Evolutionary conservation across 2,888 invertebrate species (phyloP).

Genomic region (Bellardia bayeri): DNA sequence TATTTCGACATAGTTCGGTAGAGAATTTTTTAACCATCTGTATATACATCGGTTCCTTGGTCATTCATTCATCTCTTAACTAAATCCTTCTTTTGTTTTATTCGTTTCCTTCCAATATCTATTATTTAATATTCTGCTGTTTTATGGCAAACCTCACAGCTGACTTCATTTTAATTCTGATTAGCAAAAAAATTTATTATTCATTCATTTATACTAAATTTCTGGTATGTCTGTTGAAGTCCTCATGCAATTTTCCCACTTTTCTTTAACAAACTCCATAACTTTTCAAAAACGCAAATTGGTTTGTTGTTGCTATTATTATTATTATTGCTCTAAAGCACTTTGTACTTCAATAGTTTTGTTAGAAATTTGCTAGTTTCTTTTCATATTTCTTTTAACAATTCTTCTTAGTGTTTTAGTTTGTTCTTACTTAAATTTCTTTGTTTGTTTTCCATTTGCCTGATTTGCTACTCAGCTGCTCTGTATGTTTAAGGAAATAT

Average conservation of each 20-base stretch:
- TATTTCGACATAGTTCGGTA: no score
- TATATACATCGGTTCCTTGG: no score
- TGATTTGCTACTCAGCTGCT: conserved; percentile 53
- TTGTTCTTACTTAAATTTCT: conserved; percentile 56
- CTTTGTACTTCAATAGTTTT: conserved; percentile 62
- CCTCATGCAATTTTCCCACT: background rate
- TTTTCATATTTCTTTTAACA: conserved; percentile 30
- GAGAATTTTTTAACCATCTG: no score
- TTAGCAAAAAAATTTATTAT: conserved; percentile 69
- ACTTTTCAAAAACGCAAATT: conserved; percentile 60
- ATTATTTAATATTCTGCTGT: conserved; percentile 46
- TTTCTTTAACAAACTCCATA: conserved; percentile 19
- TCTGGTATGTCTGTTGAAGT: conserved; percentile 46
- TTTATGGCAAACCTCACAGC: conserved; percentile 23
- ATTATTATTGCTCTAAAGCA: conserved; percentile 30
- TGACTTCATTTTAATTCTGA: conserved; percentile 55
- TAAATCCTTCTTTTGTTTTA: background rate
- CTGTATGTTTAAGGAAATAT: conserved; percentile 6
- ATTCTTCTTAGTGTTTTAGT: conserved; percentile 14
- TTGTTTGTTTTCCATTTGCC: conserved; percentile 64
- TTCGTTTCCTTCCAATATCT: background rate
- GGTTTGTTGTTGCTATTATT: conserved; percentile 46
- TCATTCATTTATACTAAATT: conserved; percentile 50
- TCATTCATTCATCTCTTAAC: no score
- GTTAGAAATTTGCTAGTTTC: conserved; percentile 60